Base-by-base conservation (phyloP, 2,113 vertebrate species). In the Erinaceus europaeus region DNA sequence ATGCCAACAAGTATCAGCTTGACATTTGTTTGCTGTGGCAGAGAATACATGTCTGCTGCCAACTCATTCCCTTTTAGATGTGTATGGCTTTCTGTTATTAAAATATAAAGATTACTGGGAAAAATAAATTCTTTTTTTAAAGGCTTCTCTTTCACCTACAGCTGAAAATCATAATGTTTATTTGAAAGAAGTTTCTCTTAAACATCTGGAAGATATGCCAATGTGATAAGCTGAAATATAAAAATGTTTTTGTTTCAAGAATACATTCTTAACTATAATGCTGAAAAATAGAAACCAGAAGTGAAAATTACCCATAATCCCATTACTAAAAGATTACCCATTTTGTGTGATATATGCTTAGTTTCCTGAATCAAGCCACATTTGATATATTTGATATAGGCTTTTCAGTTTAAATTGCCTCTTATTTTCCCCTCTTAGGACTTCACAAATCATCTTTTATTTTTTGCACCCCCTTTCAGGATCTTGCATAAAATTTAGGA, bases 351-450 rank as follows among this genome's bases (percentile, higher is more conserved):
- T 72, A 72, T 23, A 5, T 85, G 62, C 76, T 86, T 86, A 50
- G 76, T 90, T 84, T 91, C 68, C 65, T 85, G 68, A 91, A 82
- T 90, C 64, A 85, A 88, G 78, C 40, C 57, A 84, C 13, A 77
- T 73, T 89, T 90, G 65, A 75, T 11, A 29, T 71, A 83, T 57
- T 29, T 62, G 38, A 89, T 53, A 50, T 32, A 81, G 91, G 52
- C n/a, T n/a, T n/a, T 73, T 32, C 40, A 68, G 14, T 29, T 34
- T 42, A 69, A 82, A 1, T 65, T 34, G 34, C n/a, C n/a, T 81
- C 80, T 72, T 32, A 82, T 88, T 72, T 69, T 20, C 8, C 23
- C 13, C 81, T n/a, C n/a, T n/a, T n/a, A n/a, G n/a, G n/a, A n/a
- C n/a, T n/a, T n/a, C n/a, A n/a, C n/a, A n/a, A n/a, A n/a, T n/a